Evolutionary conservation across 2,888 invertebrate genomes (phyloP).

Genomic region (Sicus ferrugineus): DNA sequence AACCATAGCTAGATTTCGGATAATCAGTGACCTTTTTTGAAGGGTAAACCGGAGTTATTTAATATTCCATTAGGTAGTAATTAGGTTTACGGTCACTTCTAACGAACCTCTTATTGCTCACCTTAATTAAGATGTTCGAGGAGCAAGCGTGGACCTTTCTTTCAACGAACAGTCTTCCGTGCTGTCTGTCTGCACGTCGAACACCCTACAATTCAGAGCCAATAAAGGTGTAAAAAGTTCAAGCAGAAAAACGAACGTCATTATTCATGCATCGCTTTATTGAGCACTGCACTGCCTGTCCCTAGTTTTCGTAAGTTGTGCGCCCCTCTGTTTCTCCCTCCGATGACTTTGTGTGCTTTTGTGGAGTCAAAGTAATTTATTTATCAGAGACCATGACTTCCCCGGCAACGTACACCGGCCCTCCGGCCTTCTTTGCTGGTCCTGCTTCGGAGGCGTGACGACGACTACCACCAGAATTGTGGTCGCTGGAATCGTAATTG

Average conservation of each 20-base stretch:
- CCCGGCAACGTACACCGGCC: background rate
- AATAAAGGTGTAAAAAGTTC: background rate
- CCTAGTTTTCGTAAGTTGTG: background rate
- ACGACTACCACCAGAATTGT: slow-evolving; percentile 14
- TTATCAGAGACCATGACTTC: slow-evolving; percentile 6
- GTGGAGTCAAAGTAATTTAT: slow-evolving; percentile 4
- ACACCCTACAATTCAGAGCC: background rate
- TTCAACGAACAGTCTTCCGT: too few relatives aligned
- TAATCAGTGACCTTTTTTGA: too few relatives aligned
- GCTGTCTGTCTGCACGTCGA: too few relatives aligned
- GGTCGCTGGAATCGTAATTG: slow-evolving; percentile 15
- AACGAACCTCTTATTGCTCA: too few relatives aligned
- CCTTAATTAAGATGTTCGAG: too few relatives aligned
- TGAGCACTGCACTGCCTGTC: background rate
- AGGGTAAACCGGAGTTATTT: too few relatives aligned
- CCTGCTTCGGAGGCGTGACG: slow-evolving; percentile 8
- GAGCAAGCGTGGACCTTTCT: too few relatives aligned
- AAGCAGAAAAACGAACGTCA: background rate
- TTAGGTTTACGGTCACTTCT: too few relatives aligned
- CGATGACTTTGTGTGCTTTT: slow-evolving; percentile 10
- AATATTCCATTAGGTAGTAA: too few relatives aligned
- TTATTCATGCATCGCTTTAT: slow-evolving; percentile 19
- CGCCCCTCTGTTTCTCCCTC: slow-evolving; percentile 3
- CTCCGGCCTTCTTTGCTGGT: background rate
- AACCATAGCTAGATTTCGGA: too few relatives aligned